Evolutionary conservation across 2,888 invertebrate species (phyloP), one percentile per base, ranked within the genome.

Genomic region (Mesorhabditis spiculigera): DNA sequence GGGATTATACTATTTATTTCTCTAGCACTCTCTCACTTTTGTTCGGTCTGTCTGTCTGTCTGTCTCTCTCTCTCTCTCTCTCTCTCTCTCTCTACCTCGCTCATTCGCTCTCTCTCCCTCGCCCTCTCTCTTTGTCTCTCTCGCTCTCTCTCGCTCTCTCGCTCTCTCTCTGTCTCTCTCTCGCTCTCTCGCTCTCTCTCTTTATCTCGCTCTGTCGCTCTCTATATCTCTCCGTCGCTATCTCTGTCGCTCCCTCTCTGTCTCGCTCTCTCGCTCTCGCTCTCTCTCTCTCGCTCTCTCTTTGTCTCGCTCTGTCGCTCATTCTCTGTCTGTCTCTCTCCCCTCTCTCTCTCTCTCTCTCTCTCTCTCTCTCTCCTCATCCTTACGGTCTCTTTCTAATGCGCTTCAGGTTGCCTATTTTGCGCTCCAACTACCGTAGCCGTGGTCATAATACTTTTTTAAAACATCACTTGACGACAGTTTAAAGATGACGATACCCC

Each of bases 321-420:
- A 50, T 10, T 58, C n/a, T 58, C n/a, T 5, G 45, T 28, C 45
- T 16, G 16, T 42, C 66, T 45, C 16, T 66, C 66, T 41, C 41
- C 42, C 28, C 3, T 28, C 1, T 28, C 28, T 28, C 28, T 28
- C 28, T 28, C 28, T 28, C 28, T 28, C 28, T 45, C 43, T 4
- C 43, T 45, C 50, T 66, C 61, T 67, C 63, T 66, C 63, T 61
- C 10, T 58, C n/a, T 58, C n/a, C 10, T 10, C 58, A 58, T 13
- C 10, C n/a, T n/a, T n/a, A n/a, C n/a, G n/a, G n/a, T n/a, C n/a
- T n/a, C n/a, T n/a, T n/a, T n/a, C n/a, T n/a, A n/a, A n/a, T n/a
- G n/a, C n/a, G n/a, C n/a, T n/a, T n/a, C n/a, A n/a, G n/a, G n/a
- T n/a, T n/a, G n/a, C n/a, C n/a, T n/a, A n/a, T n/a, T n/a, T n/a